Evolutionary conservation across 2,797 vertebrate genomes (phyloP).

Genomic region (Pangasius larnaudii): DNA sequence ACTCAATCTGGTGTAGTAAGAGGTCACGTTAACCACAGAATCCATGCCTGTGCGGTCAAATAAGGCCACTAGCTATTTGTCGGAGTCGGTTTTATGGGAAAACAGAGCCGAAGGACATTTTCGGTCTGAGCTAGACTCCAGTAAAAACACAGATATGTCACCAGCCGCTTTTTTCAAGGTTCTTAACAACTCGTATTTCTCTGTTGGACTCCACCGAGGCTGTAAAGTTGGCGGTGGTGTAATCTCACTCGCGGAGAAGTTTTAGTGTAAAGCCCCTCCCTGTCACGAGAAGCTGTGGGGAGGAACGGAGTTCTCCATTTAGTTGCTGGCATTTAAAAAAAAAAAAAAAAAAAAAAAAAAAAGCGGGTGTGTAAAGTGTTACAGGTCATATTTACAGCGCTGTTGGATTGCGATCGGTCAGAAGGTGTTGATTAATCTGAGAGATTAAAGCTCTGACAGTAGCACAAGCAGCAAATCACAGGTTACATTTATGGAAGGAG

Average conservation of each 20-base stretch:
- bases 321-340: too few relatives aligned
- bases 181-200: slow-evolving; percentile 1
- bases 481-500: neutral
- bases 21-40: neutral
- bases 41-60: slow-evolving; percentile 2
- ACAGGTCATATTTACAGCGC: neutral
- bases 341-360: neutral
- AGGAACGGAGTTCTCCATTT: neutral
- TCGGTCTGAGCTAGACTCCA: neutral
- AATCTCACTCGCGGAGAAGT: neutral
- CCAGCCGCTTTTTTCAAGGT: neutral
- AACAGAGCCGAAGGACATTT: neutral
- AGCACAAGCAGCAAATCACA: neutral
- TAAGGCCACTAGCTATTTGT: neutral
- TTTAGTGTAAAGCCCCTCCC: neutral
- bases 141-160: slow-evolving; percentile 17
- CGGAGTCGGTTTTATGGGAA: neutral
- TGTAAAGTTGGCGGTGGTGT: neutral
- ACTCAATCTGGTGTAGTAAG: slow-evolving; percentile 4
- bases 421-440: neutral
- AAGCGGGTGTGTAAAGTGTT: neutral
- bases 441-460: too few relatives aligned
- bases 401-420: neutral
- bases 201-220: neutral
- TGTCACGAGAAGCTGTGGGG: neutral